These are phyloP conservation scores for Dione juno DNA, from an alignment of 2,888 invertebrate species.

Conservation along the genomic window DNA sequence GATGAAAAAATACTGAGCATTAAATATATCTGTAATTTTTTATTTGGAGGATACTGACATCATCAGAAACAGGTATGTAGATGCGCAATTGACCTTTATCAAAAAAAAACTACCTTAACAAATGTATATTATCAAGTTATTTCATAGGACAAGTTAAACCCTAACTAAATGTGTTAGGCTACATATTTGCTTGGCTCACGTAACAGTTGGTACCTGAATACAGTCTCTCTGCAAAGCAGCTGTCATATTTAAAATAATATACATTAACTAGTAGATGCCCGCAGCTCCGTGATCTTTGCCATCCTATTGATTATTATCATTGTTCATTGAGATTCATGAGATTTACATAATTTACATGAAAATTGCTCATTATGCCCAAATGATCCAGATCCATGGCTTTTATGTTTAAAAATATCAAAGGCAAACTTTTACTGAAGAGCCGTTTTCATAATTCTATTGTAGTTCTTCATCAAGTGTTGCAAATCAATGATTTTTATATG, in stretches of 20 bases:
- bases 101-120: constrained; percentile 45
- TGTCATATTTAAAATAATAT: constrained; percentile 18
- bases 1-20: not conserved
- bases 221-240: constrained; percentile 24
- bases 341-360: too few species aligned
- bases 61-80: constrained; percentile 31
- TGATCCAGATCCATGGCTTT: not conserved
- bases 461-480: too few species aligned
- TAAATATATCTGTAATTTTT: not conserved
- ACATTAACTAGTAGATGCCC: not conserved
- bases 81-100: constrained; percentile 47
- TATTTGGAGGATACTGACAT: constrained; percentile 29
- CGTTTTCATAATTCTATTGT: too few species aligned
- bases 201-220: constrained; percentile 17
- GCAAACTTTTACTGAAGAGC: not conserved
- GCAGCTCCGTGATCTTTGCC: too few species aligned
- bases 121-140: constrained; percentile 23
- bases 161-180: not conserved
- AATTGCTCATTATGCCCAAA: too few species aligned
- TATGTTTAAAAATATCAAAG: not conserved
- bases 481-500: too few species aligned
- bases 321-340: too few species aligned
- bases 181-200: constrained; percentile 2
- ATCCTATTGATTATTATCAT: too few species aligned
- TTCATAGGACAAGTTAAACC: constrained; percentile 22